These are phyloP conservation scores for Ryuthela nishihirai DNA, from an alignment of 2,888 invertebrate species.

Conservation along the genomic window DNA sequence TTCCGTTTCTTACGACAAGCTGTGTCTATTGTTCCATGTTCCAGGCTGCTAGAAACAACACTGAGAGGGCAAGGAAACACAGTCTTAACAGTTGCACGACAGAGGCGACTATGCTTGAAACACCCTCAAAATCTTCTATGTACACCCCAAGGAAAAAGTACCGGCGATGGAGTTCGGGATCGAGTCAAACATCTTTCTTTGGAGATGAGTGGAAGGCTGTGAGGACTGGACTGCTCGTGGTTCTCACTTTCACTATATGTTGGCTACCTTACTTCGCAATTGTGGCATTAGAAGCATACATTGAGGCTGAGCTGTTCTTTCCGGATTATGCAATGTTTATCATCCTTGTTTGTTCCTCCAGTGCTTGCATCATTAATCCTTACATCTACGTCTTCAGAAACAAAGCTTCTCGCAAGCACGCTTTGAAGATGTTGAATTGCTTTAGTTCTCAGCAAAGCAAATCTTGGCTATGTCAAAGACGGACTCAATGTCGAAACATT, in stretches of 20 bases:
- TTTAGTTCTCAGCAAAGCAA: slow-evolving; percentile 12
- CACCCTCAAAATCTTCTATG: slow-evolving; percentile 31
- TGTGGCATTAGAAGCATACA: slow-evolving; percentile 51
- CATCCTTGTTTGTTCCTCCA: slow-evolving; percentile 56
- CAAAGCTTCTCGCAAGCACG: slow-evolving; percentile 61
- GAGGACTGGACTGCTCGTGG: slow-evolving; percentile 74
- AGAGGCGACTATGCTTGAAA: slow-evolving; percentile 18
- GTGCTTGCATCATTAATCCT: slow-evolving; percentile 65
- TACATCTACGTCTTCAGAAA: slow-evolving; percentile 73
- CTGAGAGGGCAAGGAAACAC: slow-evolving; percentile 59
- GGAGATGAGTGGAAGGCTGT: slow-evolving; percentile 86
- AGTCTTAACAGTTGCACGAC: slow-evolving; percentile 51
- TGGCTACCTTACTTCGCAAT: slow-evolving; percentile 57
- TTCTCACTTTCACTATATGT: slow-evolving; percentile 63
- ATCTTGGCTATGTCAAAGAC: slow-evolving; percentile 16
- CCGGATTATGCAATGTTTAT: slow-evolving; percentile 53
- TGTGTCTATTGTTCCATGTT: slow-evolving; percentile 72
- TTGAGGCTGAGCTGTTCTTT: slow-evolving; percentile 49
- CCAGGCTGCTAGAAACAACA: slow-evolving; percentile 69
- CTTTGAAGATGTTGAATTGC: slow-evolving; percentile 43
- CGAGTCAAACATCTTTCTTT: slow-evolving; percentile 71
- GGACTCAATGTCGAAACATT: slow-evolving; percentile 8
- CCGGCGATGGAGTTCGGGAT: slow-evolving; percentile 74
- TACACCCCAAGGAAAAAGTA: slow-evolving; percentile 20
- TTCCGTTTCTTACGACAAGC: slow-evolving; percentile 59